Conservation (phyloP, 2,797 vertebrate genomes). For the Glossophaga mutica region DNA sequence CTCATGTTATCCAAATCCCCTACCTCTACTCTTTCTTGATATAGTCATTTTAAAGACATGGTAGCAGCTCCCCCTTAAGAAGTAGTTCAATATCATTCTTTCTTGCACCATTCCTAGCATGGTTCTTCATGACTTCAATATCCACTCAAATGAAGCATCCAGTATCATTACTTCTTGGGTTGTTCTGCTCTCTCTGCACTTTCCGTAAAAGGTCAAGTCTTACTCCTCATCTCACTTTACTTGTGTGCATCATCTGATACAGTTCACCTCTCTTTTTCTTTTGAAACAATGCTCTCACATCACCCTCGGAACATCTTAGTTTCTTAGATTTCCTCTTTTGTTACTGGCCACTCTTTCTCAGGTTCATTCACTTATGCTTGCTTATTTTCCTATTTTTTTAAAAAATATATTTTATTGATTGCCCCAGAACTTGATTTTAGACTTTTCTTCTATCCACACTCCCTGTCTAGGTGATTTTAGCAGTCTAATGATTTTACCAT, state of each 20-base stretch:
- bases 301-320: not conserved
- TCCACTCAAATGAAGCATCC: not conserved
- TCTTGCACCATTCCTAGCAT: not conserved
- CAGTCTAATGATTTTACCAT: not conserved
- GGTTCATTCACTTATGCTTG: not conserved
- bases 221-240: not conserved
- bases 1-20: not conserved
- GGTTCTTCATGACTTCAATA: not conserved
- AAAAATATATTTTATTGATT: not conserved
- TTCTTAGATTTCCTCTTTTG: not conserved
- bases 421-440: not conserved
- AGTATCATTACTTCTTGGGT: not conserved
- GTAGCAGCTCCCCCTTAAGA: not conserved
- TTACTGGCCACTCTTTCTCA: not conserved
- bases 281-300: not conserved
- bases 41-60: not conserved
- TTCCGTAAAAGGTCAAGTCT: not conserved
- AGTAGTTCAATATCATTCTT: not conserved
- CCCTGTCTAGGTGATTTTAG: not conserved
- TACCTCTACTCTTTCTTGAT: not conserved
- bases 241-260: not conserved
- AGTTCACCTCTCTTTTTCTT: not conserved
- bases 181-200: not conserved
- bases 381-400: not conserved
- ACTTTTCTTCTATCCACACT: not conserved